phyloP scores from a whole-genome alignment of 2,797 vertebrate species.

The Microctenopoma steveboyesi region DNA sequence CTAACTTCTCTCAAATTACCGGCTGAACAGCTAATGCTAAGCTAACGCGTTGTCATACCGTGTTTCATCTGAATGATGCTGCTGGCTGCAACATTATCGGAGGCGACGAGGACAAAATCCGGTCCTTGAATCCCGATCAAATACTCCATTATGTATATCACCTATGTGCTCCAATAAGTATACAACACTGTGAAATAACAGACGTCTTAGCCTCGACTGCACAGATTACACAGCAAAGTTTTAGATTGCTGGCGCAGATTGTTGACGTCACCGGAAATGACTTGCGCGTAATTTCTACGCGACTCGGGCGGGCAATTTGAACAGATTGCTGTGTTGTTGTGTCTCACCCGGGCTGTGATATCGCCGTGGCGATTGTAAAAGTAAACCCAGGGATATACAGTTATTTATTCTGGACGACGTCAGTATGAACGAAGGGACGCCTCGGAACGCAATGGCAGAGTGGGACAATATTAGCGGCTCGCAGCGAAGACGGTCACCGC shows the following conservation, averaged over 20 bases:
- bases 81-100: conserved; percentile 92
- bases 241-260: conserved; percentile 11
- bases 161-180: rapidly evolving
- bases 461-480: not conserved
- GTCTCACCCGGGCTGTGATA: not conserved
- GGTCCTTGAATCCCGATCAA: conserved; percentile 94
- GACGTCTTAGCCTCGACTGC: not conserved
- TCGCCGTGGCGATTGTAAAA: rapidly evolving
- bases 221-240: conserved; percentile 87
- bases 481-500: conserved; percentile 63
- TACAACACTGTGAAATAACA: not conserved
- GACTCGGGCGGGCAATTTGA: conserved; percentile 73
- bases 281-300: not conserved
- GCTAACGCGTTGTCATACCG: conserved; percentile 83
- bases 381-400: rapidly evolving
- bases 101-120: conserved; percentile 93
- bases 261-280: conserved; percentile 54
- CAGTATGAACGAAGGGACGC: conserved; percentile 9
- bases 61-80: conserved; percentile 98
- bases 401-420: rapidly evolving
- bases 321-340: conserved; percentile 11
- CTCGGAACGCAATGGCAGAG: conserved; percentile 19
- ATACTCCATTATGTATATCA: conserved; percentile 89
- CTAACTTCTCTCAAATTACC: not conserved
- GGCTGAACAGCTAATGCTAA: conserved; percentile 58